phyloP scores from a whole-genome alignment of 37 sponge, comb jelly and placozoan genomes.

The Spongilla lacustris region DNA sequence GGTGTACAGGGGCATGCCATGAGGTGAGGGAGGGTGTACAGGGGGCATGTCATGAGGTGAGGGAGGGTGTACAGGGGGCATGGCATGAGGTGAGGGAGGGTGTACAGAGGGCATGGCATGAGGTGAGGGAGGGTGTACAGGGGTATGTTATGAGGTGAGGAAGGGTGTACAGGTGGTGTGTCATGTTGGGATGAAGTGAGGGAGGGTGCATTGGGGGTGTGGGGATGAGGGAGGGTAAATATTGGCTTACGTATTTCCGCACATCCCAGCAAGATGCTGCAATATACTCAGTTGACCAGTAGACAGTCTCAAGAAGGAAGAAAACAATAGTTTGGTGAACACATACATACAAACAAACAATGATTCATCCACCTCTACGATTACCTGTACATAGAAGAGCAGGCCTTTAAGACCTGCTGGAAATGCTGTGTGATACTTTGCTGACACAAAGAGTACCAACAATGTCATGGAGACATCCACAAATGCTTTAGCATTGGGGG shows the following conservation, averaged over 20 bases:
- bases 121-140: no score
- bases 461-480: slow-evolving; percentile 23
- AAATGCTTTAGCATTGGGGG: slow-evolving; percentile 32
- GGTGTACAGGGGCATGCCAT: neutral
- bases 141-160: no score
- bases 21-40: neutral
- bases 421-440: slow-evolving; percentile 27
- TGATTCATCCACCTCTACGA: neutral
- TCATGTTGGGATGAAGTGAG: no score
- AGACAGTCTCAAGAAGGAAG: no score
- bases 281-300: slow-evolving; percentile 47
- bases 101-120: no score
- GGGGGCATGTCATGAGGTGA: neutral
- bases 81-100: no score
- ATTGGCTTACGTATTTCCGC: slow-evolving; percentile 55
- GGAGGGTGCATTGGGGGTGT: no score
- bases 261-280: slow-evolving; percentile 59
- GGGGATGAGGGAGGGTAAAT: neutral
- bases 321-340: neutral
- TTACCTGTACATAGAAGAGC: slow-evolving; percentile 73
- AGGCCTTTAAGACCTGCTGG: slow-evolving; percentile 55
- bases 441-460: slow-evolving; percentile 21
- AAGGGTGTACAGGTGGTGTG: no score
- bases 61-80: neutral
- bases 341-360: neutral